A percentile compares a stretch with the other conserved stretches of the same genome.
phyloP scores from a whole-genome alignment of 37 sponge, comb jelly and placozoan genomes.

The Amphimedon queenslandica region DNA sequence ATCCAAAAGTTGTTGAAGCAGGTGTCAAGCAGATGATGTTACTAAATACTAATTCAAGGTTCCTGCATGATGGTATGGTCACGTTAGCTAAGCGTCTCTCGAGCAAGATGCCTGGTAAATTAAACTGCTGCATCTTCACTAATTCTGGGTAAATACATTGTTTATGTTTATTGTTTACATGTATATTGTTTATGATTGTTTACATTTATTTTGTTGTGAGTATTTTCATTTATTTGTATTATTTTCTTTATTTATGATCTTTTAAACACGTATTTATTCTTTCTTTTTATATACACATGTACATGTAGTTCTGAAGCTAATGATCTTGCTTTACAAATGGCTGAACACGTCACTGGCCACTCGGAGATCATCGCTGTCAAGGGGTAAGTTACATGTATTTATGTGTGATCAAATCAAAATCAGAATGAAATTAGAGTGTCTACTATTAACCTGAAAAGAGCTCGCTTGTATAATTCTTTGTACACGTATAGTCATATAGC shows the following conservation, averaged over 20 bases:
- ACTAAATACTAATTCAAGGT: slow-evolving; percentile 85
- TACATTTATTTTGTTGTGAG: background rate
- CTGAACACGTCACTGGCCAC: slow-evolving; percentile 38
- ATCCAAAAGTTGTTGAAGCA: slow-evolving; percentile 81
- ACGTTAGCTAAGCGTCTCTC: slow-evolving; percentile 64
- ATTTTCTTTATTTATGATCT: background rate
- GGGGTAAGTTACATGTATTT: slow-evolving; percentile 42
- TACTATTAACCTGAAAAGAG: too few relatives aligned
- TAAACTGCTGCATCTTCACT: slow-evolving; percentile 71
- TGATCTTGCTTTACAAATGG: slow-evolving; percentile 79
- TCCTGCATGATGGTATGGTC: slow-evolving; percentile 68
- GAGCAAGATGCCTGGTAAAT: slow-evolving; percentile 44
- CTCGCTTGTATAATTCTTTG: too few relatives aligned
- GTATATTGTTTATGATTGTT: background rate
- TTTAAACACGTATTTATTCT: background rate
- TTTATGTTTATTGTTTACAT: background rate
- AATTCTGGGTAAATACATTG: slow-evolving; percentile 64
- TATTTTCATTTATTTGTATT: background rate
- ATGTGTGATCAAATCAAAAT: too few relatives aligned
- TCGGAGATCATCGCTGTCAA: slow-evolving; percentile 52
- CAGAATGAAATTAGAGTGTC: too few relatives aligned
- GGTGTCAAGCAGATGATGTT: slow-evolving; percentile 69
- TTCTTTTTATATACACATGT: background rate
- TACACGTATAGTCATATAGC: too few relatives aligned
- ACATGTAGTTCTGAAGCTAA: slow-evolving; percentile 81